These are phyloP conservation scores for Hirudo medicinalis DNA, from an alignment of 1,140 invertebrate genomes.

Conservation along the genomic window DNA sequence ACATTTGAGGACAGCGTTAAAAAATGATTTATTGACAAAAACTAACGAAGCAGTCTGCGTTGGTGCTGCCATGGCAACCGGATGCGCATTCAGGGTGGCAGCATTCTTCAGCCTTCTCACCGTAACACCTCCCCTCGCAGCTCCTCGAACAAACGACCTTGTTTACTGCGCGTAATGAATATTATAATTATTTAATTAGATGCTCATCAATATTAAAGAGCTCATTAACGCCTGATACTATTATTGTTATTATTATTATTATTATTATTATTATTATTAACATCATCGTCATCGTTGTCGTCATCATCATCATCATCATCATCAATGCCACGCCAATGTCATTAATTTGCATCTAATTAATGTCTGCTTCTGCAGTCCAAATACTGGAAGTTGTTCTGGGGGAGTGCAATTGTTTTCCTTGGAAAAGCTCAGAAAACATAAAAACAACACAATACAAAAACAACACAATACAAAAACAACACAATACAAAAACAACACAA, in stretches of 20 bases:
- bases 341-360: too few species aligned
- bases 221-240: not conserved
- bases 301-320: not conserved
- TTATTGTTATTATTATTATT: not conserved
- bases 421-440: too few species aligned
- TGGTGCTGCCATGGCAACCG: not conserved
- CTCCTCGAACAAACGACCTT: not conserved
- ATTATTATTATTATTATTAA: not conserved
- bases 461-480: too few species aligned
- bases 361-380: too few species aligned
- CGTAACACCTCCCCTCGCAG: not conserved
- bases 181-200: not conserved
- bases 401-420: too few species aligned
- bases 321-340: too few species aligned
- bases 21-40: too few species aligned
- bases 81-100: not conserved
- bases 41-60: conserved; percentile 6
- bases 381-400: too few species aligned
- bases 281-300: not conserved
- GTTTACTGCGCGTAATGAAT: not conserved
- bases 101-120: not conserved
- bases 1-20: too few species aligned
- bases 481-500: too few species aligned
- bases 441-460: too few species aligned
- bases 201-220: not conserved